Percentiles rank a stretch among this genome's conserved stretches.
These are phyloP conservation scores for Scartelaos histophorus DNA, from an alignment of 2,113 vertebrate species.

Conservation along the genomic window DNA sequence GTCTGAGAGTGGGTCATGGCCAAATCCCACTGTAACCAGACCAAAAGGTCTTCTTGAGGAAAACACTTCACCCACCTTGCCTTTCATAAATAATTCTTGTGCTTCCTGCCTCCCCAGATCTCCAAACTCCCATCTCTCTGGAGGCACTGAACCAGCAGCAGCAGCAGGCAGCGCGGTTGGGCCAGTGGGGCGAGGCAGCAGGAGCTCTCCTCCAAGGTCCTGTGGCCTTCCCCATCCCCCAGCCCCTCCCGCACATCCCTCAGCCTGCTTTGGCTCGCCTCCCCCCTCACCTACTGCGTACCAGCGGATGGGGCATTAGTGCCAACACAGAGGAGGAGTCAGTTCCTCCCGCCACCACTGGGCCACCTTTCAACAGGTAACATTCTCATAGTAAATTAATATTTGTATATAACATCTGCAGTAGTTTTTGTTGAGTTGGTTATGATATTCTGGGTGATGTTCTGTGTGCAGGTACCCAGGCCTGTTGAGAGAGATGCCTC, in stretches of 20 bases:
- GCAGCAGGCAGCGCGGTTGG: constrained; percentile 84
- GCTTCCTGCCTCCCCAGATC: constrained; percentile 62
- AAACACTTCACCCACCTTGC: not conserved
- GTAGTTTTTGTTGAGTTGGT: not conserved
- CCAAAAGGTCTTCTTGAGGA: not conserved
- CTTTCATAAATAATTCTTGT: not conserved
- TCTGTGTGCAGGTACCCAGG: constrained; percentile 85
- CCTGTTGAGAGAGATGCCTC: constrained; percentile 89
- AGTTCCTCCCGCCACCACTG: constrained; percentile 62
- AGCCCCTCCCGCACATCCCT: constrained; percentile 87
- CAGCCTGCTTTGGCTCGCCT: constrained; percentile 86
- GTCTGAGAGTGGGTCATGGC: not conserved
- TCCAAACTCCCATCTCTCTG: constrained; percentile 85
- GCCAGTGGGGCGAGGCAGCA: constrained; percentile 92
- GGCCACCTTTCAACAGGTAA: constrained; percentile 86
- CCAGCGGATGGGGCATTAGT: constrained; percentile 88
- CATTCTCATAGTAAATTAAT: not conserved
- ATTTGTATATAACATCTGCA: not conserved
- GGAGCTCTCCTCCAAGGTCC: constrained; percentile 87
- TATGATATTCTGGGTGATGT: not conserved
- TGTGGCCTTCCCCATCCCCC: constrained; percentile 86
- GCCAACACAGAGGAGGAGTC: constrained; percentile 86
- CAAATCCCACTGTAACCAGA: not conserved
- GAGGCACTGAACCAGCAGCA: constrained; percentile 86
- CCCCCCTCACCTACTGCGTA: constrained; percentile 86